Base-by-base conservation (phyloP, 1,140 invertebrate species). In the Colletes gigas region DNA sequence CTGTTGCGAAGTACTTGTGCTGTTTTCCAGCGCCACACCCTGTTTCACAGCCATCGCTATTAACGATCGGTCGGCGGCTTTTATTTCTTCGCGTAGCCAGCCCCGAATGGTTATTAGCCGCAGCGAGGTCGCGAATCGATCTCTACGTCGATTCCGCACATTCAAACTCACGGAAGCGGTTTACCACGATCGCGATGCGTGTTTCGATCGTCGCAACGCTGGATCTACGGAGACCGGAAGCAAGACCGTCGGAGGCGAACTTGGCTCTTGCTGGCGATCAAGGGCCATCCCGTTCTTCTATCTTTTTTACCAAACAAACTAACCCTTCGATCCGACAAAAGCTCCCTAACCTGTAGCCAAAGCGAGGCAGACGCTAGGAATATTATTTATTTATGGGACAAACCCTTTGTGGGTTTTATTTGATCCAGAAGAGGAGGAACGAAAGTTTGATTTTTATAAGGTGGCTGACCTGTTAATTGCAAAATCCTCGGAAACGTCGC, bases 1-100 rank as follows among this genome's bases (percentile, higher is more conserved):
- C 84, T 93, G 91, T 89, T 93, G 91, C 76, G 93, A 93, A 89
- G 90, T 91, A 89, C 90, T 93, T 88, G 92, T 92, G 90, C 92
- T 94, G 89, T 95, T 95, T 87, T 96, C 96, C 90, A 96, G 81
- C 82, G 94, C 92, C 83, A 95, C 92, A 83, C 94, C 94, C 95
- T 95, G 92, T 88, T 93, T 91, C 81, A 90, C 88, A 89, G 81
- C 86, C 82, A 88, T 72, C 82, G 73, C 77, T 82, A 90, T 84
- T 87, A 89, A 83, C 71, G 68, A 87, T 87, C 83, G 85, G 74
- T 80, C 84, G 70, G 41, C 67, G 44, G 2, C 50, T 67, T 63
- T 17, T 41, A 14, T 68, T 60, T 17, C 47, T 57, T 74, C 78
- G 59, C 70, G 55, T 73, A 78, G 73, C 65, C 69, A 77, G 72